These are phyloP conservation scores for Pyrocephalus nanus DNA, from an alignment of 2,797 vertebrate species.

Conservation along the genomic window DNA sequence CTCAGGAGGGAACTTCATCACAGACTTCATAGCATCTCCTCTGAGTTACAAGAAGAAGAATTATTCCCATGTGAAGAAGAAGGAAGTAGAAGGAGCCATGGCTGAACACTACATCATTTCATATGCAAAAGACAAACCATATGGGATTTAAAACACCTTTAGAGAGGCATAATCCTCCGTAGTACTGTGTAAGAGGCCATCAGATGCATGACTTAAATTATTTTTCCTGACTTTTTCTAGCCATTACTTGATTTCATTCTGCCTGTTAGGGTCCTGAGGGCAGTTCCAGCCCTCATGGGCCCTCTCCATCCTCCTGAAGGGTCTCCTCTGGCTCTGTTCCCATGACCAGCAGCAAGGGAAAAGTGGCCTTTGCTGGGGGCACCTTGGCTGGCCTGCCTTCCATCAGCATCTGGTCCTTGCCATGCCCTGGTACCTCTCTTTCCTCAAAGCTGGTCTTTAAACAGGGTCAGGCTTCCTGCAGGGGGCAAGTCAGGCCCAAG, in stretches of 20 bases:
- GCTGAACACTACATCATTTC: not conserved
- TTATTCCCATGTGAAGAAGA: not conserved
- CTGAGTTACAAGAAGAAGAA: not conserved
- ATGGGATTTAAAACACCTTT: not conserved
- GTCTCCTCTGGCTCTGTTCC: fast-evolving
- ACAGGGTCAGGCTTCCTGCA: not conserved
- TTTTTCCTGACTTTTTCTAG: not conserved
- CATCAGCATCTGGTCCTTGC: fast-evolving
- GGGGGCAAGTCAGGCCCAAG: fast-evolving
- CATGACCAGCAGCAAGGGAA: fast-evolving
- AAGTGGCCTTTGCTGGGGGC: not conserved
- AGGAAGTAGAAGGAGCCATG: not conserved
- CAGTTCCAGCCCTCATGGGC: not conserved
- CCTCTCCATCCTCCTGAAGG: not conserved
- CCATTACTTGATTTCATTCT: not conserved
- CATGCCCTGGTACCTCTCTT: fast-evolving
- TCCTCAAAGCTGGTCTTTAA: not conserved
- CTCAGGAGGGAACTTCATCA: not conserved
- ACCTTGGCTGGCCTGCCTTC: fast-evolving
- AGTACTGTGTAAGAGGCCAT: not conserved
- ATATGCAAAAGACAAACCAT: not conserved
- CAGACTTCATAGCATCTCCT: not conserved
- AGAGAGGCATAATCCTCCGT: not conserved
- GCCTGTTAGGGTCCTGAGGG: not conserved
- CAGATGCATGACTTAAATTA: not conserved